Evolutionary conservation across 2,888 invertebrate species (phyloP).

Genomic region (Eledona agricola): DNA sequence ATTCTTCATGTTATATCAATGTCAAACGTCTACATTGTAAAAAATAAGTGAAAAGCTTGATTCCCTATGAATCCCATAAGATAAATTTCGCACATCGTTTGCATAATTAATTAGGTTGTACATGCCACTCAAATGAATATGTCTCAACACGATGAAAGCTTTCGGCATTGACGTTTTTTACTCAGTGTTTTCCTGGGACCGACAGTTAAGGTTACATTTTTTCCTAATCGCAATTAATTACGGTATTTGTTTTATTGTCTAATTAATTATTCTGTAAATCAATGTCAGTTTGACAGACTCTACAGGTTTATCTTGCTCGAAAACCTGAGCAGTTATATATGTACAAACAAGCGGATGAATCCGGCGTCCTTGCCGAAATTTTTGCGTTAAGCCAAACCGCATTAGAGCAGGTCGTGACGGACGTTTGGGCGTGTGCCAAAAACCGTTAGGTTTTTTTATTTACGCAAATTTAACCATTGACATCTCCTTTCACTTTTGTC

Average conservation of each 20-base stretch:
- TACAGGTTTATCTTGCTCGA: slow-evolving; percentile 3
- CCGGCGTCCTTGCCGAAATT: too few relatives aligned
- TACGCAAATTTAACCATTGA: too few relatives aligned
- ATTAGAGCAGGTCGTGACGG: slow-evolving; percentile 9
- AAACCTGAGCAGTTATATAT: too few relatives aligned
- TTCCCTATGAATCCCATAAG: too few relatives aligned
- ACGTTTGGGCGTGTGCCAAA: not conserved
- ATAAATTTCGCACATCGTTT: too few relatives aligned
- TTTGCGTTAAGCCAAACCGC: slow-evolving; percentile 5
- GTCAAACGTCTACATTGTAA: too few relatives aligned
- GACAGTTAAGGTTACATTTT: slow-evolving; percentile 35
- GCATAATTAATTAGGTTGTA: slow-evolving; percentile 24
- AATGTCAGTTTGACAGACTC: slow-evolving; percentile 26
- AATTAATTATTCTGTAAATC: slow-evolving; percentile 33
- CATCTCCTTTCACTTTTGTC: too few relatives aligned
- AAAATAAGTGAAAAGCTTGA: too few relatives aligned
- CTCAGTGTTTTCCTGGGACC: slow-evolving; percentile 5
- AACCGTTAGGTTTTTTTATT: too few relatives aligned
- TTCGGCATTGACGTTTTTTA: slow-evolving; percentile 36
- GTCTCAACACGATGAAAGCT: slow-evolving; percentile 27
- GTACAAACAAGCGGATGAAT: too few relatives aligned
- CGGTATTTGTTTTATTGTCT: slow-evolving; percentile 31
- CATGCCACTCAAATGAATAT: slow-evolving; percentile 14
- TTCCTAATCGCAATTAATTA: slow-evolving; percentile 29
- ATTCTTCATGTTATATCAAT: too few relatives aligned